Percentiles rank a stretch among this genome's conserved stretches.
Conservation (phyloP, 1,140 invertebrate genomes). For the Pseudomyrmex gracilis region DNA sequence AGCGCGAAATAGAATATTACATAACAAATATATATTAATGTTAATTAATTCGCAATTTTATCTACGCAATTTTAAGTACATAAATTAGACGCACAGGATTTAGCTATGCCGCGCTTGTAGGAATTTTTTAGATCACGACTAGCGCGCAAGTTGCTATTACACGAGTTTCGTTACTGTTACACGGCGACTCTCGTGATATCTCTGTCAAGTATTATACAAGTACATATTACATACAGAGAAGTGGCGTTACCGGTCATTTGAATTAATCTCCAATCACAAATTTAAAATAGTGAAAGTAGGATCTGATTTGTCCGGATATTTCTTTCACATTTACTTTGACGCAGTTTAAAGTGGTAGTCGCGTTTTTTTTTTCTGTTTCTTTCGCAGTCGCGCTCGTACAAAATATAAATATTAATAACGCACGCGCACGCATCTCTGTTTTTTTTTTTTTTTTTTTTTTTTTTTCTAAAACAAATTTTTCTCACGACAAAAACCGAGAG, state of each 20-base stretch:
- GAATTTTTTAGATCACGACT: neutral
- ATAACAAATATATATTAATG: conserved; percentile 7
- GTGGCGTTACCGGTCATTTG: conserved; percentile 13
- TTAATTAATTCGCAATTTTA: conserved; percentile 1
- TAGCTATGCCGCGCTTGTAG: neutral
- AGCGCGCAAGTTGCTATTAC: neutral
- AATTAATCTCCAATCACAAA: conserved; percentile 31
- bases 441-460: too few relatives aligned
- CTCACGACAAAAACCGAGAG: neutral
- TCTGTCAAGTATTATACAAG: conserved; percentile 3
- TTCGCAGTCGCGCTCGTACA: neutral
- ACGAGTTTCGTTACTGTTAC: neutral
- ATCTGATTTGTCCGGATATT: conserved; percentile 18
- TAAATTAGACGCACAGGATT: too few relatives aligned
- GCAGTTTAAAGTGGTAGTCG: neutral
- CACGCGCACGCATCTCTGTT: neutral
- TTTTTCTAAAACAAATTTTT: conserved; percentile 7
- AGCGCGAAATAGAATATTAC: conserved; percentile 12
- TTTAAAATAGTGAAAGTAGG: conserved; percentile 39
- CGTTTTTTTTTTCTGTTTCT: too few relatives aligned
- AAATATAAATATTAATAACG: neutral
- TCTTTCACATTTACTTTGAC: neutral
- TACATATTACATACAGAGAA: neutral
- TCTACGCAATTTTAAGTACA: neutral
- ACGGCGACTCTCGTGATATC: neutral